Evolutionary conservation across 1,140 invertebrate genomes (phyloP), one percentile per base, ranked within the genome.

Genomic region (Philotrypesis tridentata): DNA sequence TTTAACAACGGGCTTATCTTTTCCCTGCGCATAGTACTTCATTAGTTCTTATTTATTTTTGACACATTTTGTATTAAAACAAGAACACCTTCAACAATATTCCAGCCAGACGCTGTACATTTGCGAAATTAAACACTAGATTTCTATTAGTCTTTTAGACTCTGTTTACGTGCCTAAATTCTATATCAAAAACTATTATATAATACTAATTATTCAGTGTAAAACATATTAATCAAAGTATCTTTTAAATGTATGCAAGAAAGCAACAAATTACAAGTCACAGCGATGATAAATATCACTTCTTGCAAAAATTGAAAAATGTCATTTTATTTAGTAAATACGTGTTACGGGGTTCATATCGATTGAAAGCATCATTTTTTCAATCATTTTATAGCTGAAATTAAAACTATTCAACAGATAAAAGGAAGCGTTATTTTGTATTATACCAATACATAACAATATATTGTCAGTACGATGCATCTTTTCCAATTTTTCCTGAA

Each of bases 1-100:
- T 87, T 89, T 83, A 91, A 91, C 89, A 90, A 89, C 84, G 71
- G 80, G 78, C 37, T 84, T 82, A 79, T 60, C 68, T 79, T 65
- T 74, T 81, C 75, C 43, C 43, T 83, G 60, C 70, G 84, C 75
- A 77, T 55, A 74, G 68, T 81, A 78, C 61, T 43, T 70, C 37
- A 60, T n/a, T 6, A 40, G 55, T 79, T 25, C 21, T 74, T 70
- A 23, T 31, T 63, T 86, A 84, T 85, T 31, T 70, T 70, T 17
- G 67, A 33, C 25, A 65, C 25, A 65, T 70, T 70, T 37, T 37
- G 14, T 65, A 21, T 14, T 55, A 55, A 55, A 27, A 55, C 27
- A 85, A 86, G 14, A 83, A 80, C 76, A 84, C 67, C 48, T 17
- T 76, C 83, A 88, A 88, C 86, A 89, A 87, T 73, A 80, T 78